phyloP scores from a whole-genome alignment of 1,140 invertebrate genomes.

The Dendroctonus ponderosae region DNA sequence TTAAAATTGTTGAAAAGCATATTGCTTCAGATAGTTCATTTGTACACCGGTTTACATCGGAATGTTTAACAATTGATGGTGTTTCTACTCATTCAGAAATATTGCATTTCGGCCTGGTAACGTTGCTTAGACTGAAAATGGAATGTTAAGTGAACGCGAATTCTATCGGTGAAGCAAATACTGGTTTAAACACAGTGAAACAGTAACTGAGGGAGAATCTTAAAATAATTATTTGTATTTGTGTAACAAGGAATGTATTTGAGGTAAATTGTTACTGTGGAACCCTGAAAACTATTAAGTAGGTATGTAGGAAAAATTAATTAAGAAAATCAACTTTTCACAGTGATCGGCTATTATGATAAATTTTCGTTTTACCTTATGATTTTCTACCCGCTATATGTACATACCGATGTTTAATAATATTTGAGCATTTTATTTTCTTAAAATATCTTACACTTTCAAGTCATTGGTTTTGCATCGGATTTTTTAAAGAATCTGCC shows the following conservation, averaged over 20 bases:
- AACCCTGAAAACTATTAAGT: slow-evolving; percentile 36
- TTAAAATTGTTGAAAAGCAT: not conserved
- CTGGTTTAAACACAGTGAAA: too few species aligned
- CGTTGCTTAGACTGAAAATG: too few species aligned
- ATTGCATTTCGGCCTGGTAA: too few species aligned
- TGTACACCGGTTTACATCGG: slow-evolving; percentile 22
- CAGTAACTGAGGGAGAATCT: not conserved
- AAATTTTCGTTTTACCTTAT: not conserved
- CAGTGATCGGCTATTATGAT: not conserved
- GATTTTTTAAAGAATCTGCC: too few species aligned
- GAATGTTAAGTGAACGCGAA: too few species aligned
- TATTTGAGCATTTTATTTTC: slow-evolving; percentile 39
- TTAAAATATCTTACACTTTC: slow-evolving; percentile 19
- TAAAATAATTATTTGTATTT: slow-evolving; percentile 2
- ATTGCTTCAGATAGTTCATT: slow-evolving; percentile 23
- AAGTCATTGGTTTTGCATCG: not conserved
- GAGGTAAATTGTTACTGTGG: slow-evolving; percentile 31
- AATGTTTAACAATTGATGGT: slow-evolving; percentile 2
- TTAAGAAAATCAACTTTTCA: slow-evolving; percentile 6
- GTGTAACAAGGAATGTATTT: slow-evolving; percentile 33
- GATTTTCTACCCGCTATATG: slow-evolving; percentile 18
- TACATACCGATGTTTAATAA: slow-evolving; percentile 19
- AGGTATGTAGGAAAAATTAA: slow-evolving; percentile 6
- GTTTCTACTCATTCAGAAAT: too few species aligned
- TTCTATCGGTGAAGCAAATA: too few species aligned